Evolutionary conservation across 1,140 invertebrate species (phyloP).

Genomic region (Vollenhovia emeryi): DNA sequence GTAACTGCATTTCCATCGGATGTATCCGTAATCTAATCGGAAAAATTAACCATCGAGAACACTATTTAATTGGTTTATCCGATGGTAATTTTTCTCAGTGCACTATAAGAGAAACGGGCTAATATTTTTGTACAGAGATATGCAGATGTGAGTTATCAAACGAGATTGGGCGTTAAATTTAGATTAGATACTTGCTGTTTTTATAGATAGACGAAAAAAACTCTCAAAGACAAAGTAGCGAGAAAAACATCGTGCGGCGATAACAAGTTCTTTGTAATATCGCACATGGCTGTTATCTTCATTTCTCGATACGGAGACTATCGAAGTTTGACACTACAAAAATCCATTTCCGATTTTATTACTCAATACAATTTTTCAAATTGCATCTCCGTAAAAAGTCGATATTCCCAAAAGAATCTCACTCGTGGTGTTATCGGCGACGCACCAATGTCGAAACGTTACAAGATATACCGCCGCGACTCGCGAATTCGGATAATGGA

Average conservation of each 20-base stretch:
- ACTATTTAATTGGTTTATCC: too few species aligned
- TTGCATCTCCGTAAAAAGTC: too few species aligned
- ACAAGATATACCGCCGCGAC: neutral
- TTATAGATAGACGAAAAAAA: neutral
- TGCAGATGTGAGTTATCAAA: neutral
- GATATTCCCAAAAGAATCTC: neutral
- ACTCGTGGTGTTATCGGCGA: neutral
- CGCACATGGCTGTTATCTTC: neutral
- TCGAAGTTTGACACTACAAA: neutral
- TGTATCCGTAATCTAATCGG: too few species aligned
- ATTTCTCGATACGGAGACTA: neutral
- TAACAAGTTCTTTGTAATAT: neutral
- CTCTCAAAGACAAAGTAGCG: neutral
- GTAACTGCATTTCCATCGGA: too few species aligned
- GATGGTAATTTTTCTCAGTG: too few species aligned
- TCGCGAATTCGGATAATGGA: neutral
- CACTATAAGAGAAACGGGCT: neutral
- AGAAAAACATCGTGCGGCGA: neutral
- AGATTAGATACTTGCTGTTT: slow-evolving; percentile 8
- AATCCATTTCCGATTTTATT: neutral
- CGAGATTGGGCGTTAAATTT: neutral
- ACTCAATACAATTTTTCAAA: neutral
- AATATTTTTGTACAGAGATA: neutral
- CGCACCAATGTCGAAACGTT: neutral
- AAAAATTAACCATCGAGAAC: too few species aligned